Evolutionary conservation across 1,140 invertebrate species (phyloP).

Genomic region (Triops longicaudatus): DNA sequence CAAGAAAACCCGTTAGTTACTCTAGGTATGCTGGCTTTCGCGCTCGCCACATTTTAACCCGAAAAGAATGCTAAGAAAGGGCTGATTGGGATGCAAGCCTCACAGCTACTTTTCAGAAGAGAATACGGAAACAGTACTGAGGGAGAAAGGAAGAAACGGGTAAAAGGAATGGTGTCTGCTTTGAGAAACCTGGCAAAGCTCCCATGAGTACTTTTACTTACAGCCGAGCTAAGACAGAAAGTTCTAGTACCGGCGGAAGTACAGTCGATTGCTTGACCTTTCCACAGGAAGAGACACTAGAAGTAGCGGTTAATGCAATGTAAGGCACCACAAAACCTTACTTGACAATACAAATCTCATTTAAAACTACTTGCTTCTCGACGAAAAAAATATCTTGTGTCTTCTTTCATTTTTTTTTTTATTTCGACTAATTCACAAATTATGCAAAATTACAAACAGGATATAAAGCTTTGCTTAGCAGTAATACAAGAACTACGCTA

Average conservation of each 20-base stretch:
- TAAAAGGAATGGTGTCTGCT: background rate
- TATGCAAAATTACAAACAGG: too few relatives aligned
- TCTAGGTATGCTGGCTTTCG: background rate
- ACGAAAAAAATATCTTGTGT: too few relatives aligned
- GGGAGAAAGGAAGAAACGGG: background rate
- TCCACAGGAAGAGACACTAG: too few relatives aligned
- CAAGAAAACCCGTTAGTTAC: background rate
- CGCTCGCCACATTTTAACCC: background rate
- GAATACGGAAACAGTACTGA: background rate
- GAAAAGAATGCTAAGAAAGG: background rate
- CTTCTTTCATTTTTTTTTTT: too few relatives aligned
- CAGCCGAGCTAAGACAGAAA: background rate
- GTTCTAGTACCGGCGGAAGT: background rate
- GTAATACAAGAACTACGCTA: too few relatives aligned
- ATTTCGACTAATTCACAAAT: too few relatives aligned
- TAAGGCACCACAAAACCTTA: too few relatives aligned
- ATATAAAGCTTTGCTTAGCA: too few relatives aligned
- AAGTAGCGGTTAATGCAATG: too few relatives aligned
- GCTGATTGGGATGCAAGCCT: slow-evolving; percentile 10
- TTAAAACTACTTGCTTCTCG: too few relatives aligned
- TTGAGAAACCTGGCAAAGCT: background rate
- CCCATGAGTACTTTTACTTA: slow-evolving; percentile 15
- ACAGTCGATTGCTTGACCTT: background rate
- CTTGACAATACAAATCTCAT: too few relatives aligned
- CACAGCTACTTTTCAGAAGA: background rate